Conservation (phyloP, 2,113 vertebrate species). For the Desmodus rotundus region DNA sequence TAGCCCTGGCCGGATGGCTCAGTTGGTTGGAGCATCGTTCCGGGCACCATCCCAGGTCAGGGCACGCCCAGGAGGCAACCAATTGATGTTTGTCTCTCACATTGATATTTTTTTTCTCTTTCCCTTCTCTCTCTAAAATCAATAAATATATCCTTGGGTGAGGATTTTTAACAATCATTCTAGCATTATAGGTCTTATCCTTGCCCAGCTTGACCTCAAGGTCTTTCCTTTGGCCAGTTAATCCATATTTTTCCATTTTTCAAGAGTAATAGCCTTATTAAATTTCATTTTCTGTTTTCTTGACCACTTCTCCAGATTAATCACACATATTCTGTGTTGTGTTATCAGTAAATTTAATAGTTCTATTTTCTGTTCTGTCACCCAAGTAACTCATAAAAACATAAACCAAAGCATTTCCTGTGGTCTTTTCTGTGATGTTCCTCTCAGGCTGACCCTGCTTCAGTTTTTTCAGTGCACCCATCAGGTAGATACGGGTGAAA, state of each 20-base stretch:
- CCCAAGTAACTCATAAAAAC: not conserved
- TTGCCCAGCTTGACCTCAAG: not conserved
- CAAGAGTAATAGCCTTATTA: not conserved
- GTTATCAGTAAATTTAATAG: not conserved
- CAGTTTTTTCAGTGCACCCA: not conserved
- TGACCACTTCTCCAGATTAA: not conserved
- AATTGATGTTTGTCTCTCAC: too few relatives aligned
- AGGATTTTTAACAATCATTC: not conserved
- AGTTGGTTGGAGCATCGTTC: too few relatives aligned
- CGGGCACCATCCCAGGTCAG: too few relatives aligned
- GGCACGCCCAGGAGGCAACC: too few relatives aligned
- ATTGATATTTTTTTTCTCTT: too few relatives aligned
- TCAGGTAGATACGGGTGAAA: not conserved
- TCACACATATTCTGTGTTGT: not conserved
- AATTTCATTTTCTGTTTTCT: constrained; percentile 24
- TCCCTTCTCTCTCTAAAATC: too few relatives aligned
- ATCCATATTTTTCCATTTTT: not conserved
- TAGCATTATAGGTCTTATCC: not conserved
- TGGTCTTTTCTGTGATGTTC: not conserved
- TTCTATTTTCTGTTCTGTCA: not conserved
- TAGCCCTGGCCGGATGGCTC: not conserved
- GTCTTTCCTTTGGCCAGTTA: not conserved
- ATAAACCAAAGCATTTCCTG: not conserved
- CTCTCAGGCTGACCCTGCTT: not conserved
- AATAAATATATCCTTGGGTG: too few relatives aligned